A percentile compares a stretch with the other conserved stretches of the same genome.
phyloP scores from a whole-genome alignment of 2,888 invertebrate species.

The Prosopocoilus inquinatus region DNA sequence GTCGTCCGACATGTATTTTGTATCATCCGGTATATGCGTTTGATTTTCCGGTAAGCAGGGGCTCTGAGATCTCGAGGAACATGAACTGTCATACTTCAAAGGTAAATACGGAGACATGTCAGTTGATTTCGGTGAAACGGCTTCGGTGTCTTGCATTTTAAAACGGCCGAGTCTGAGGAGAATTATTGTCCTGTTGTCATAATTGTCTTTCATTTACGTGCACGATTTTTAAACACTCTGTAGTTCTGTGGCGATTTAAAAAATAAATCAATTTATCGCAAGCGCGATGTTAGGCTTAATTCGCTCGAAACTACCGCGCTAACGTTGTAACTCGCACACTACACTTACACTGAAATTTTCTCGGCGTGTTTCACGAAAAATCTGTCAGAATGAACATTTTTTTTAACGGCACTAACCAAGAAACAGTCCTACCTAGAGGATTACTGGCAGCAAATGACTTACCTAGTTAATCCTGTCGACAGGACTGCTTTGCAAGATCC shows the following conservation, averaged over 20 bases:
- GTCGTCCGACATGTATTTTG: slow-evolving; percentile 56
- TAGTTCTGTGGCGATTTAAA: too few relatives aligned
- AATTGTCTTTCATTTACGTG: background rate
- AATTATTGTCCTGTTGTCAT: background rate
- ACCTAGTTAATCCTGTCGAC: slow-evolving; percentile 2
- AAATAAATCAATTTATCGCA: too few relatives aligned
- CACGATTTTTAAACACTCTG: background rate
- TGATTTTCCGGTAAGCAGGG: slow-evolving; percentile 52
- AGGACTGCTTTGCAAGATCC: slow-evolving; percentile 5
- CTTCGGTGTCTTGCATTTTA: slow-evolving; percentile 49
- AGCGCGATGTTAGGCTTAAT: too few relatives aligned
- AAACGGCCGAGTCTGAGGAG: background rate
- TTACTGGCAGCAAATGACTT: background rate
- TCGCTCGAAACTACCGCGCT: too few relatives aligned
- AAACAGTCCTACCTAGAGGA: background rate
- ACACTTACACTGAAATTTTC: too few relatives aligned
- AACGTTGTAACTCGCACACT: too few relatives aligned
- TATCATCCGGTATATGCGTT: slow-evolving; percentile 45
- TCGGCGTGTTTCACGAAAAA: too few relatives aligned
- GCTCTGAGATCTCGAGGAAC: slow-evolving; percentile 51
- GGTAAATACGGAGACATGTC: slow-evolving; percentile 47
- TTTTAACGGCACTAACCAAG: background rate
- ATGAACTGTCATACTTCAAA: slow-evolving; percentile 46
- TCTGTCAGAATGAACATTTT: too few relatives aligned
- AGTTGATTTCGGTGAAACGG: slow-evolving; percentile 35